Evolutionary conservation across 2,888 invertebrate genomes (phyloP), one percentile per base, ranked within the genome.

Genomic region (Trachelus troglodyta): DNA sequence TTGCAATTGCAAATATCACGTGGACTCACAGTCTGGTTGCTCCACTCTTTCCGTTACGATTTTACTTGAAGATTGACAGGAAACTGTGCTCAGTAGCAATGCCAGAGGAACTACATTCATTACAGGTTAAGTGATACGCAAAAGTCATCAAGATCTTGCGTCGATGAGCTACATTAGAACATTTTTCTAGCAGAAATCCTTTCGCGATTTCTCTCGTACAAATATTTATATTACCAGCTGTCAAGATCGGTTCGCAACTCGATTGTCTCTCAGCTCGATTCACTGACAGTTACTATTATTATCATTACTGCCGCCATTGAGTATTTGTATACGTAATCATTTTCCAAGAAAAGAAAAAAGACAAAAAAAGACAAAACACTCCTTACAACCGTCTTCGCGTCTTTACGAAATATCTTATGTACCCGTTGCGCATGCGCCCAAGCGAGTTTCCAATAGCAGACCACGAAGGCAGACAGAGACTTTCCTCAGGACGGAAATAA

Each of bases 21-120:
- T 56, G 56, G 23, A 56, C 56, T 56, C 23, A 56, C 56, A 23
- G 56, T 56, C 56, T 56, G 23, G 56, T 23, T 56, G 56, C 23
- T 56, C 56, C 15, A 9, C 56, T 23, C 56, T 56, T 56, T 56
- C 56, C 6, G 15, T 15, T 23, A 23, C 15, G 23, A 56, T 56
- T 23, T 56, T 56, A 15, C 56, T 56, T 23, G 56, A 23, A 2
- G 40, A 15, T 9, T 9, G 56, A 56, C 56, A 56, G 15, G 23
- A 23, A 23, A 56, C 23, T 56, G 23, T 56, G 56, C 56, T 78
- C 69, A 78, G 76, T 73, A 79, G 56, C 73, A 80, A 37, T 15
- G 77, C 68, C 75, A 81, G 75, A 73, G 81, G 77, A 75, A 81
- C 77, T 79, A 78, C 79, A 82, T 81, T 81, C 79, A 81, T 79